Conservation (phyloP, 92 coral and sea anemone genomes). For the Epizoanthus scotinus region DNA sequence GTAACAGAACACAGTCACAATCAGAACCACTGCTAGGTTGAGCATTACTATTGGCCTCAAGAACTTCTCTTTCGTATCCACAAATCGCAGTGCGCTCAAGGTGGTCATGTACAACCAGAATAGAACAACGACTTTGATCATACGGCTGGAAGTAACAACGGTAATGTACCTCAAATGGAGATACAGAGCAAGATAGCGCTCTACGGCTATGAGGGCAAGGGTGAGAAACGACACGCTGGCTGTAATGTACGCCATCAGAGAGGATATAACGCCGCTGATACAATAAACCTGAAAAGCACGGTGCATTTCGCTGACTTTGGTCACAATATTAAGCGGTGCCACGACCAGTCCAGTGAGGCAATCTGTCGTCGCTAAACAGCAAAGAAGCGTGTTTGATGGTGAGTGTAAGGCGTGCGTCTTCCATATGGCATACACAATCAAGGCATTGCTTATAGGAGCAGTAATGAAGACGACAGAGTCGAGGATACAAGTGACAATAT, state of each 20-base stretch:
- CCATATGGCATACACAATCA: slow-evolving; percentile 37
- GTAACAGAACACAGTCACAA: slow-evolving; percentile 28
- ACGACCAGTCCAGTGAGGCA: slow-evolving; percentile 25
- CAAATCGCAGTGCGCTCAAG: slow-evolving; percentile 16
- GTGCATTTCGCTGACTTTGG: slow-evolving; percentile 17
- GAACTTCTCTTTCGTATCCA: slow-evolving; percentile 8
- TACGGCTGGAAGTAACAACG: slow-evolving; percentile 23
- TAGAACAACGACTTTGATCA: neutral
- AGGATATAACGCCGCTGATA: slow-evolving; percentile 10
- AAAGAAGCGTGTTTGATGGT: slow-evolving; percentile 34
- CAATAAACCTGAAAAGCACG: slow-evolving; percentile 1
- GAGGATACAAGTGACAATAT: slow-evolving; percentile 20
- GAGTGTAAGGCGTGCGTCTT: slow-evolving; percentile 19
- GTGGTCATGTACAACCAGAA: slow-evolving; percentile 14
- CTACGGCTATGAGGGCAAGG: slow-evolving; percentile 31
- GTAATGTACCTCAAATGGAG: slow-evolving; percentile 30
- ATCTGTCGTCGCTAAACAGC: slow-evolving; percentile 29
- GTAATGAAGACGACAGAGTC: slow-evolving; percentile 8
- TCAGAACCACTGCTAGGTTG: neutral
- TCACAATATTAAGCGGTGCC: slow-evolving; percentile 20
- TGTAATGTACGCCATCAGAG: slow-evolving; percentile 9
- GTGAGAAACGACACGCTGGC: slow-evolving; percentile 34
- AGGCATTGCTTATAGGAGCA: slow-evolving; percentile 25
- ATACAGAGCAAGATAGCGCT: slow-evolving; percentile 27
- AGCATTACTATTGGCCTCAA: slow-evolving; percentile 20